Evolutionary conservation across 2,888 invertebrate genomes (phyloP).

Genomic region (Pandemis corylana): DNA sequence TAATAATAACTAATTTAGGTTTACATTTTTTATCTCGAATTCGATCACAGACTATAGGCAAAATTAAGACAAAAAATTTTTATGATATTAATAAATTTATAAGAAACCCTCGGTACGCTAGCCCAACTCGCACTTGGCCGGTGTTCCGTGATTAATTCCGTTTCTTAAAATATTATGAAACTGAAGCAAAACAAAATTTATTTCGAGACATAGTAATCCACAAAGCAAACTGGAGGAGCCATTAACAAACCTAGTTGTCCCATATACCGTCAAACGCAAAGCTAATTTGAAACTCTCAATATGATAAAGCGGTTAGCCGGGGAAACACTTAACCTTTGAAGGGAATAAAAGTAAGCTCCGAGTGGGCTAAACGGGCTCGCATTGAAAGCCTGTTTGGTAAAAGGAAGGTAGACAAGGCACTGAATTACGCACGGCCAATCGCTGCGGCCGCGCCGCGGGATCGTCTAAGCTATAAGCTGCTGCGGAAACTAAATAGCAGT

Average conservation of each 20-base stretch:
- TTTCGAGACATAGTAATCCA: background rate
- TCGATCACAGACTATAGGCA: too few species aligned
- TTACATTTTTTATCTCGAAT: too few species aligned
- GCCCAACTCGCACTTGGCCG: too few species aligned
- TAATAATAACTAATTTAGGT: too few species aligned
- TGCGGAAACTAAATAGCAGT: background rate
- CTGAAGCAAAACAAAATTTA: background rate
- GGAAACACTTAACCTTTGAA: constrained; percentile 45
- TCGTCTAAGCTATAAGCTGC: background rate
- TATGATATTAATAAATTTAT: too few species aligned
- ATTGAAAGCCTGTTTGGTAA: constrained; percentile 66
- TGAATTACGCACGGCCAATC: constrained; percentile 55
- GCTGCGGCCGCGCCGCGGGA: constrained; percentile 48
- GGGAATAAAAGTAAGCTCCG: constrained; percentile 56
- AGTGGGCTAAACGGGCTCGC: constrained; percentile 64
- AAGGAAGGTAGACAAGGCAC: constrained; percentile 50
- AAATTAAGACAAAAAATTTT: too few species aligned
- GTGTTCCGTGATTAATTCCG: too few species aligned
- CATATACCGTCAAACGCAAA: constrained; percentile 5
- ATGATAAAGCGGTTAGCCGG: constrained; percentile 32
- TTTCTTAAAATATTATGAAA: too few species aligned
- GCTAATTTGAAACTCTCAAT: constrained; percentile 18
- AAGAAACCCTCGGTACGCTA: too few species aligned
- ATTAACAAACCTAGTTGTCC: background rate
- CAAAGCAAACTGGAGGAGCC: background rate